A percentile compares a stretch with the other conserved stretches of the same genome.
Evolutionary conservation across 2,888 invertebrate species (phyloP).

Genomic region (Lydus trimaculatus): DNA sequence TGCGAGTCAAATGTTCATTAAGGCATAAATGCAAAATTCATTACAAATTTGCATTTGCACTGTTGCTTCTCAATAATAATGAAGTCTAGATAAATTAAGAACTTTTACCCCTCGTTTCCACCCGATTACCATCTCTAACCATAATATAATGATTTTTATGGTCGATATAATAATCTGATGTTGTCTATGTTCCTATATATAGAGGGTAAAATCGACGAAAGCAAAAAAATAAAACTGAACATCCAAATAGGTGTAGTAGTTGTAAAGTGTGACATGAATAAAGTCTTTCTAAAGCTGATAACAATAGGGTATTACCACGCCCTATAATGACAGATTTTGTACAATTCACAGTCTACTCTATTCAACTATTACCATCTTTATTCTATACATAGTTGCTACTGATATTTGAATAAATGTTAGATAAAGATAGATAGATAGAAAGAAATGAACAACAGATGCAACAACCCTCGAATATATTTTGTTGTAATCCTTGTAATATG

Average conservation of each 20-base stretch:
- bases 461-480: conserved; percentile 31
- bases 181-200: background rate
- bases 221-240: background rate
- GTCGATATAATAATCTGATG: background rate
- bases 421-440: background rate
- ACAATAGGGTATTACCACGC: conserved; percentile 46
- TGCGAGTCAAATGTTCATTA: background rate
- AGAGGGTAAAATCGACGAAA: background rate
- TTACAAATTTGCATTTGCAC: too few relatives aligned
- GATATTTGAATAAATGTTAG: background rate
- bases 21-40: too few relatives aligned
- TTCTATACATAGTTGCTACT: background rate
- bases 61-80: too few relatives aligned
- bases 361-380: background rate
- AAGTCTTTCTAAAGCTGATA: conserved; percentile 43
- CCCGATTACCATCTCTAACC: background rate
- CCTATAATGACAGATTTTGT: conserved; percentile 41
- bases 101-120: background rate
- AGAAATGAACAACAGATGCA: conserved; percentile 25
- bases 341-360: conserved; percentile 29
- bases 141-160: background rate
- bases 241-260: background rate
- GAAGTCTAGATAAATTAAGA: too few relatives aligned
- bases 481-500: conserved; percentile 55
- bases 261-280: conserved; percentile 38